Percentiles rank a stretch among this genome's conserved stretches.
phyloP scores from a whole-genome alignment of 2,113 vertebrate genomes.

The Connochaetes taurinus region DNA sequence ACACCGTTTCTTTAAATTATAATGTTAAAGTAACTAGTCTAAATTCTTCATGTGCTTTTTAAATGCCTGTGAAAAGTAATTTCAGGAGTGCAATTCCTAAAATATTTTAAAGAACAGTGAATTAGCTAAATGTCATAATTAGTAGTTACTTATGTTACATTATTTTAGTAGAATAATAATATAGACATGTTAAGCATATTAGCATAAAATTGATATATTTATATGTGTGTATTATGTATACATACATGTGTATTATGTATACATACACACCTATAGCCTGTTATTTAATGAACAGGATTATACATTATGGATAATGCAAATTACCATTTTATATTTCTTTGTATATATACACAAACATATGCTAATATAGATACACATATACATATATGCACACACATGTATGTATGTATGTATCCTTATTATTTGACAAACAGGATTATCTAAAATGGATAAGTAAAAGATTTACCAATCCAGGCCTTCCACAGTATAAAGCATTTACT shows the following conservation, averaged over 20 bases:
- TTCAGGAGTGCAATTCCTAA: not conserved
- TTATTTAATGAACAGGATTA: not conserved
- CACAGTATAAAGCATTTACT: conserved; percentile 15
- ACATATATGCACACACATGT: not conserved
- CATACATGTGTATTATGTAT: not conserved
- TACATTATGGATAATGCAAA: not conserved
- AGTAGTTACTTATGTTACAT: not conserved
- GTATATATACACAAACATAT: not conserved
- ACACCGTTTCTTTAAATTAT: not conserved
- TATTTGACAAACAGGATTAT: conserved; percentile 12
- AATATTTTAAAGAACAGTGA: not conserved
- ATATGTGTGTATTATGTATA: not conserved
- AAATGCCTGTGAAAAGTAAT: not conserved
- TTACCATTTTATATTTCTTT: not conserved
- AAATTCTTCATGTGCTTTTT: not conserved
- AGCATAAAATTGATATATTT: not conserved
- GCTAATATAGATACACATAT: not conserved
- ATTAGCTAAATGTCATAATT: not conserved
- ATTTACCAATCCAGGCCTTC: not conserved
- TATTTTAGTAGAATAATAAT: not conserved
- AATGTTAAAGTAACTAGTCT: not conserved
- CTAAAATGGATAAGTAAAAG: not conserved
- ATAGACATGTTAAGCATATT: not conserved
- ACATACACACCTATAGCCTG: not conserved
- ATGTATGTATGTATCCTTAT: not conserved